Evolutionary conservation across 2,113 vertebrate species (phyloP).

Genomic region (Sigmodon hispidus): DNA sequence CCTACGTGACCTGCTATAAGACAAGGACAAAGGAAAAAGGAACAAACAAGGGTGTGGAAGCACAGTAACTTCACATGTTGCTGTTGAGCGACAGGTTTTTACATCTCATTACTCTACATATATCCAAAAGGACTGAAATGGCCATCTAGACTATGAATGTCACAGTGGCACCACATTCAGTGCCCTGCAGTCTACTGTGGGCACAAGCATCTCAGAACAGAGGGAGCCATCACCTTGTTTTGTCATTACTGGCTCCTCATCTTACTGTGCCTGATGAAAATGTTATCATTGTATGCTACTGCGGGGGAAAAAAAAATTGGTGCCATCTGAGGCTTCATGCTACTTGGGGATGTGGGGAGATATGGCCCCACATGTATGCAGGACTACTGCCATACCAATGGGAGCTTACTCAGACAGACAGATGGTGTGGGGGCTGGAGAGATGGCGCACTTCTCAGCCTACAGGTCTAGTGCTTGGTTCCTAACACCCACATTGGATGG

Average conservation of each 20-base stretch:
- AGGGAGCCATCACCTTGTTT: not conserved
- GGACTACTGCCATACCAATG: not conserved
- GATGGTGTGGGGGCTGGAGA: not conserved
- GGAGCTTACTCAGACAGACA: not conserved
- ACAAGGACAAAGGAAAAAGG: not conserved
- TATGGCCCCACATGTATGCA: not conserved
- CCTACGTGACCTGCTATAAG: not conserved
- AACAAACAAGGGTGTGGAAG: not conserved
- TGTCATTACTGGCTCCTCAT: not conserved
- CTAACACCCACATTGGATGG: not conserved
- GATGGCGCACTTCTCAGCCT: not conserved
- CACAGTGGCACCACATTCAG: not conserved
- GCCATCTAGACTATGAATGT: not conserved
- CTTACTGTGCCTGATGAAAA: not conserved
- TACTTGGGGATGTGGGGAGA: too few species aligned
- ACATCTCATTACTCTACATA: not conserved
- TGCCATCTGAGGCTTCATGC: not conserved
- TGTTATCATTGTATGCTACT: not conserved
- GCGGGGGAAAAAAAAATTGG: not conserved
- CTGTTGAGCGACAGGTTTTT: not conserved
- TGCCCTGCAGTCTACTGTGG: not conserved
- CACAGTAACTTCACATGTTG: not conserved
- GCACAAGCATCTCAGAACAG: not conserved
- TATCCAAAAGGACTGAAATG: not conserved
- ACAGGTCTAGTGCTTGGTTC: not conserved